A percentile compares a stretch with the other conserved stretches of the same genome.
These are phyloP conservation scores for Drosophila funebris DNA, from an alignment of 1,140 invertebrate species.

Conservation along the genomic window DNA sequence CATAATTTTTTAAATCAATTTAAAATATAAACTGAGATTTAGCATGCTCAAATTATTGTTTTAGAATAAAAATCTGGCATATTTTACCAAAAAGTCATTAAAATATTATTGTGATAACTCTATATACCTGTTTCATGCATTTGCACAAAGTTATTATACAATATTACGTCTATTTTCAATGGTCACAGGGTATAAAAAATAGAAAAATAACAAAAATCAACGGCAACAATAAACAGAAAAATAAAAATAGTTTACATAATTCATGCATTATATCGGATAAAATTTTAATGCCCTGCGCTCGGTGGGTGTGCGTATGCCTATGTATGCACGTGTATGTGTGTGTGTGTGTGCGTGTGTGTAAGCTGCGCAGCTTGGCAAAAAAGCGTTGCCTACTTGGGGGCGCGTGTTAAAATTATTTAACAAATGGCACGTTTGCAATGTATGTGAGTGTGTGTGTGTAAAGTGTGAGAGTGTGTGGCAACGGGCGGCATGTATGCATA, in stretches of 20 bases:
- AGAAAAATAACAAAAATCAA: slow-evolving; percentile 52
- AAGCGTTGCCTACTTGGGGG: slow-evolving; percentile 72
- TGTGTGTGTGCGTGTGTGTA: slow-evolving; percentile 22
- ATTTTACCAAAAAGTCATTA: no score
- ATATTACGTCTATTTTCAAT: neutral
- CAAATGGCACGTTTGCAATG: slow-evolving; percentile 73
- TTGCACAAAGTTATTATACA: neutral
- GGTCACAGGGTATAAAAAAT: slow-evolving; percentile 16
- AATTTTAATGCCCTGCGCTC: slow-evolving; percentile 65
- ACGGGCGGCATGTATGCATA: slow-evolving; percentile 48
- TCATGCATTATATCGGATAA: slow-evolving; percentile 81
- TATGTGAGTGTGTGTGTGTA: slow-evolving; percentile 50
- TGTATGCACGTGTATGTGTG: slow-evolving; percentile 2
- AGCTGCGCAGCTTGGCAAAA: slow-evolving; percentile 35
- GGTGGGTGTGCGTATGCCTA: slow-evolving; percentile 1
- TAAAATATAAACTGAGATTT: no score
- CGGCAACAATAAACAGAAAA: slow-evolving; percentile 71
- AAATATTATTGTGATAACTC: no score
- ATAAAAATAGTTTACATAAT: slow-evolving; percentile 81
- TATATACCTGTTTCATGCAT: no score
- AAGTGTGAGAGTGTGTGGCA: slow-evolving; percentile 6
- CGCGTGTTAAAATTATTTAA: slow-evolving; percentile 74
- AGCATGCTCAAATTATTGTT: no score
- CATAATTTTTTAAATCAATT: no score
- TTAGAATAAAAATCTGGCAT: no score